Evolutionary conservation across 2,797 vertebrate genomes (phyloP).

Genomic region (Pseudochaenichthys georgianus): DNA sequence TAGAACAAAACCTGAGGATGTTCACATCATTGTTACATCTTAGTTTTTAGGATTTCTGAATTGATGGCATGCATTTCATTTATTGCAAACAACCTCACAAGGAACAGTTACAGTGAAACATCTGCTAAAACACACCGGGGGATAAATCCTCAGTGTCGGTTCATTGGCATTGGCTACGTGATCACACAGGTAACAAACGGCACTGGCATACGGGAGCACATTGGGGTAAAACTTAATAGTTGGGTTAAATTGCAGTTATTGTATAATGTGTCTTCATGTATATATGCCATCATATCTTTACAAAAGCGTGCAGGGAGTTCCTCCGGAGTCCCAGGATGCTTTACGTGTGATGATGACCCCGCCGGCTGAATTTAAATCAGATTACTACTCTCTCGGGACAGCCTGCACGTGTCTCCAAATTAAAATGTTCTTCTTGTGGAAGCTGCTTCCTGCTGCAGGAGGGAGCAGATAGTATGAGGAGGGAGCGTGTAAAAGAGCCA

Average conservation of each 20-base stretch:
- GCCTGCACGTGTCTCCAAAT: conserved; percentile 59
- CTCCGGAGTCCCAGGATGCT: conserved; percentile 49
- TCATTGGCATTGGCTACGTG: too few species aligned
- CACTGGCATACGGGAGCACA: too few species aligned
- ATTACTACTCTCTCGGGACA: conserved; percentile 59
- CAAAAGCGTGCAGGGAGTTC: conserved; percentile 30
- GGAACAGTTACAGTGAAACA: too few species aligned
- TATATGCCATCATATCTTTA: conserved; percentile 27
- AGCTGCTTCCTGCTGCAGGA: conserved; percentile 47
- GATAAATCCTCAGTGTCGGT: too few species aligned
- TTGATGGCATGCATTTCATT: too few species aligned
- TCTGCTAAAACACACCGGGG: too few species aligned
- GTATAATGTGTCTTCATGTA: background rate
- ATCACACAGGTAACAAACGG: too few species aligned
- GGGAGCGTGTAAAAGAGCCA: conserved; percentile 32
- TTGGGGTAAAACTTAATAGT: too few species aligned
- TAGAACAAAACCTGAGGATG: too few species aligned
- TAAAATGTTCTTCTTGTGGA: conserved; percentile 53
- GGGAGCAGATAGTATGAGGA: conserved; percentile 25
- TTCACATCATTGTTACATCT: too few species aligned
- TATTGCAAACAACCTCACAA: too few species aligned
- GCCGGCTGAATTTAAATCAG: conserved; percentile 75
- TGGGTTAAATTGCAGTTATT: background rate
- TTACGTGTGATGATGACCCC: conserved; percentile 69
- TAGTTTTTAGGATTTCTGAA: too few species aligned